Evolutionary conservation across 2,113 vertebrate species (phyloP), one percentile per base, ranked within the genome.

Genomic region (Antennarius striatus): DNA sequence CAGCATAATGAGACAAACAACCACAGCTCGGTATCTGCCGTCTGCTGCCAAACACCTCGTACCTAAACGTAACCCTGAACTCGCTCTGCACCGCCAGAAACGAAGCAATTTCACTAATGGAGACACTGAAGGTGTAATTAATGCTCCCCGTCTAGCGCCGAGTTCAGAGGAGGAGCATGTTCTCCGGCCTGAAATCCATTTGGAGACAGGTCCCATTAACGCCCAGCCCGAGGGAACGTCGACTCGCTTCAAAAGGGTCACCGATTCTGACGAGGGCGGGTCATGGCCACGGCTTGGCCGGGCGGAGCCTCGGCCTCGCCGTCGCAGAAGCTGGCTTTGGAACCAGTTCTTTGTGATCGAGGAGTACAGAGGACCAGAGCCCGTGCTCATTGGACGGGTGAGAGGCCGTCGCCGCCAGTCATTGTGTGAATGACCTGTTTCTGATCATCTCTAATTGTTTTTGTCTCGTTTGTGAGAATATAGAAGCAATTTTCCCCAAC

Each of bases 261-360:
- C 28, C 4, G 68, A 73, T 53, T 73, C 85, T 43, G 71, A 77
- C 45, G 74, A 57, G 28, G n/a, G 45, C 0, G 9, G 29, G n/a
- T 13, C 51, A 0, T 63, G 56, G 42, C 17, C 15, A 2, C 39
- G 59, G 47, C 66, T 29, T 53, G 60, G 7, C 0, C 39, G 1
- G 9, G 75, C 2, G 12, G 77, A 74, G 17, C 69, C 85, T 0
- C 90, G 81, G 40, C 68, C 88, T 3, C 91, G 95, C 43, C 90
- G 68, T 56, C 89, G 93, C 36, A 92, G 95, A 82, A 97, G 95
- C 89, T 97, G 95, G 95, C 94, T 96, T 51, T 97, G 95, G 95
- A 97, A 97, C 87, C 95, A 97, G 91, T 97, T 97, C 86, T 97
- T 97, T 55, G 95, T 97, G 78, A 96, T 97, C 22, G 95, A 97